Evolutionary conservation across 2,888 invertebrate species (phyloP).

Genomic region (Heliconius sara): DNA sequence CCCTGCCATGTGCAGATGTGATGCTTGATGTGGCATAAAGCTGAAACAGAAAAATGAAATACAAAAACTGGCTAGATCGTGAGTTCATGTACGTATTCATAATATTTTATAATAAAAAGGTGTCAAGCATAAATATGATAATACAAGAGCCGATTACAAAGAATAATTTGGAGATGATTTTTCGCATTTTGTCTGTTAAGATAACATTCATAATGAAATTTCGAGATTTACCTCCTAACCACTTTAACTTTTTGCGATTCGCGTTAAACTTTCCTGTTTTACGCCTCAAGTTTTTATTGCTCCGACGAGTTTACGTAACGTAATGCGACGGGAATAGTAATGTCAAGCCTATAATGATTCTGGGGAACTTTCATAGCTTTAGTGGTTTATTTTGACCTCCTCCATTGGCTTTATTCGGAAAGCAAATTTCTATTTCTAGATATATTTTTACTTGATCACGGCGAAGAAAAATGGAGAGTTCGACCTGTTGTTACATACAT

Average conservation of each 20-base stretch:
- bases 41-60: no score
- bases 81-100: background rate
- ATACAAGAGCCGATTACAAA: slow-evolving; percentile 6
- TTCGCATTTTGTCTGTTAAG: slow-evolving; percentile 32
- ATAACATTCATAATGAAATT: slow-evolving; percentile 50
- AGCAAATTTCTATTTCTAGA: slow-evolving; percentile 8
- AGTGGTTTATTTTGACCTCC: slow-evolving; percentile 42
- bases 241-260: slow-evolving; percentile 55
- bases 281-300: slow-evolving; percentile 54
- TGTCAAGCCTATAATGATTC: slow-evolving; percentile 47
- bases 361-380: slow-evolving; percentile 44
- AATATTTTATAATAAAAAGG: slow-evolving; percentile 1
- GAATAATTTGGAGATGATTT: slow-evolving; percentile 28
- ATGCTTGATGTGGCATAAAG: no score
- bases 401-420: slow-evolving; percentile 22
- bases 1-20: no score
- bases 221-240: slow-evolving; percentile 51
- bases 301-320: slow-evolving; percentile 50
- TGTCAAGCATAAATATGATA: background rate
- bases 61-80: background rate
- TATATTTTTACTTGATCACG: background rate
- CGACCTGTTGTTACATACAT: no score
- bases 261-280: slow-evolving; percentile 54
- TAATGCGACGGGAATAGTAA: slow-evolving; percentile 49
- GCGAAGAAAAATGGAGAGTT: no score